Percentiles rank a stretch among this genome's conserved stretches.
These are phyloP conservation scores for Trachemys scripta DNA, from an alignment of 2,113 vertebrate genomes.

Conservation along the genomic window DNA sequence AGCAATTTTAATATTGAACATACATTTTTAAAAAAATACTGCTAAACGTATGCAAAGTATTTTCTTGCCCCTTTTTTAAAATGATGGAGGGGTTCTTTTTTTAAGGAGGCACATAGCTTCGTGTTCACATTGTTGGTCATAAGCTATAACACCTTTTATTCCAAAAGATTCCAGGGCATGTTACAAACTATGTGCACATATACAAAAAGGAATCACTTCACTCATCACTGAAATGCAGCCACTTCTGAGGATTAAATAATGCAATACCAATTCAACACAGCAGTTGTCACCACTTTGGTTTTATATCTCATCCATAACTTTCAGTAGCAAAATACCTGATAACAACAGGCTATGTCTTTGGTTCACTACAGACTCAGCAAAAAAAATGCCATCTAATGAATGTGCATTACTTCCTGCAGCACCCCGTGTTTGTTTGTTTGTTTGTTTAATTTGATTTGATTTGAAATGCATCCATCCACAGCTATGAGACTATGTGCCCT, in stretches of 20 bases:
- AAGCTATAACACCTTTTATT: not conserved
- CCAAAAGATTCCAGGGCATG: not conserved
- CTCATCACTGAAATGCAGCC: not conserved
- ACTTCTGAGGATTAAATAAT: not conserved
- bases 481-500: not conserved
- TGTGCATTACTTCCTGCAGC: not conserved
- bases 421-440: not conserved
- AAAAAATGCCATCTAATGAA: not conserved
- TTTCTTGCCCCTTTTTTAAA: conserved; percentile 29
- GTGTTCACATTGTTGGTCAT: not conserved
- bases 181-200: not conserved
- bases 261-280: not conserved
- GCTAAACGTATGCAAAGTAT: not conserved
- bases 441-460: not conserved
- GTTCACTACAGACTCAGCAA: not conserved
- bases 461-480: not conserved
- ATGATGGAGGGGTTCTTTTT: not conserved
- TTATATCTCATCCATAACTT: not conserved
- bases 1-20: not conserved
- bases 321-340: not conserved
- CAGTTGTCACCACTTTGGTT: not conserved
- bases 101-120: not conserved
- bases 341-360: not conserved
- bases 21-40: not conserved
- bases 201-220: not conserved